A percentile compares a stretch with the other conserved stretches of the same genome.
phyloP scores from a whole-genome alignment of 2,888 invertebrate species.

The Cosmia trapezina region DNA sequence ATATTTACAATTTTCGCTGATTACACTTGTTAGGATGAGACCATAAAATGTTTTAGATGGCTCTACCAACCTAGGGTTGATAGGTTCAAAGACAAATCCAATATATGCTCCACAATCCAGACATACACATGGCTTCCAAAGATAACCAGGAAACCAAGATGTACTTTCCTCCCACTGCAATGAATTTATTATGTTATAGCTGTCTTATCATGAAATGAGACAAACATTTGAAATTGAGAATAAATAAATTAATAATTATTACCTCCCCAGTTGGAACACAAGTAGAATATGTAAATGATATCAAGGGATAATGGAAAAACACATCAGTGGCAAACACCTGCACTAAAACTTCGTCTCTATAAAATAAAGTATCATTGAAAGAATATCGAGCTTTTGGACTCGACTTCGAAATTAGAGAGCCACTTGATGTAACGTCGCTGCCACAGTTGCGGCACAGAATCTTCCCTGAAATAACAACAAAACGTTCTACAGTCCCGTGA shows the following conservation, averaged over 20 bases:
- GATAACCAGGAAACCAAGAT: slow-evolving; percentile 91
- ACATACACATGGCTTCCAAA: slow-evolving; percentile 90
- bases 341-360: slow-evolving; percentile 73
- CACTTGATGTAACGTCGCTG: slow-evolving; percentile 69
- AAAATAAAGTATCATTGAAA: slow-evolving; percentile 77
- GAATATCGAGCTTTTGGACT: slow-evolving; percentile 71
- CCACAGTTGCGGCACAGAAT: slow-evolving; percentile 82
- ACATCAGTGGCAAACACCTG: slow-evolving; percentile 75
- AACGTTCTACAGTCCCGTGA: background rate
- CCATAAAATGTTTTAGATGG: slow-evolving; percentile 73
- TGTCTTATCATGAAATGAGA: background rate
- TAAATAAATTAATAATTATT: slow-evolving; percentile 53
- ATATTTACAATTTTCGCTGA: slow-evolving; percentile 83
- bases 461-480: slow-evolving; percentile 69
- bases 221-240: background rate
- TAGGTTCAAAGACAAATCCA: slow-evolving; percentile 90
- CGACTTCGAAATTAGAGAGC: slow-evolving; percentile 70
- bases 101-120: slow-evolving; percentile 89
- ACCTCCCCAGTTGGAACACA: slow-evolving; percentile 79
- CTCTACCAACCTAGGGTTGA: slow-evolving; percentile 62
- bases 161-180: slow-evolving; percentile 89
- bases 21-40: slow-evolving; percentile 75
- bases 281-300: slow-evolving; percentile 72
- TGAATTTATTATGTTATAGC: slow-evolving; percentile 27
- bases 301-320: slow-evolving; percentile 74